Evolutionary conservation across 2,888 invertebrate species (phyloP).

Genomic region (Clusia tigrina): DNA sequence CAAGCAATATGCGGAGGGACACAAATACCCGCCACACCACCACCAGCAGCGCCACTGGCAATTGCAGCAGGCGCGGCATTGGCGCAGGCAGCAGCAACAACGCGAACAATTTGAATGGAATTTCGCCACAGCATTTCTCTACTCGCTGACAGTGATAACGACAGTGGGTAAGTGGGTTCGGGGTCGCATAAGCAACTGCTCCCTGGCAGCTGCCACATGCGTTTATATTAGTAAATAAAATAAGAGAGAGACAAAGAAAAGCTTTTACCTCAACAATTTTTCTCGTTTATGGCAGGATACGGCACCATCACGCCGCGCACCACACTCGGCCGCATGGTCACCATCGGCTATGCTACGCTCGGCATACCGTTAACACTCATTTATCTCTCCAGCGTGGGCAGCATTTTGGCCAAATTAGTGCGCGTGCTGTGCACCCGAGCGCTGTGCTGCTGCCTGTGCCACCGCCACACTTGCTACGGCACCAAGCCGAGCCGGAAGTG

Average conservation of each 20-base stretch:
- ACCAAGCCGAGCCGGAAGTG: conserved; percentile 82
- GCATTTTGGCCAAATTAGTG: conserved; percentile 79
- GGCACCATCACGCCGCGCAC: conserved; percentile 89
- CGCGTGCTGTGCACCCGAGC: conserved; percentile 79
- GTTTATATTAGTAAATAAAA: not conserved
- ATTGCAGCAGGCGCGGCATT: conserved; percentile 22
- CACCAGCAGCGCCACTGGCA: conserved; percentile 4
- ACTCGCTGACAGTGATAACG: conserved; percentile 89
- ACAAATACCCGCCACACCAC: conserved; percentile 43
- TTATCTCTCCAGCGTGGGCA: conserved; percentile 83
- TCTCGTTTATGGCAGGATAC: conserved; percentile 71
- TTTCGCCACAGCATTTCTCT: conserved; percentile 86
- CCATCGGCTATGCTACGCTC: conserved; percentile 80
- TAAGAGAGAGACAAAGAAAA: not conserved
- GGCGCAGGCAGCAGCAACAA: conserved; percentile 17
- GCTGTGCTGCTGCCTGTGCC: conserved; percentile 77
- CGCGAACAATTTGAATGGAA: conserved; percentile 72
- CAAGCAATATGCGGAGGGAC: conserved; percentile 63
- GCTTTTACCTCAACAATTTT: not conserved
- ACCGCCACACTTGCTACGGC: conserved; percentile 82
- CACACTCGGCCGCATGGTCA: conserved; percentile 83
- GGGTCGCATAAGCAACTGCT: too few species aligned
- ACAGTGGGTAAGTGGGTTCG: conserved; percentile 76
- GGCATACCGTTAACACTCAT: conserved; percentile 85
- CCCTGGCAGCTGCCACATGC: too few species aligned